Percentiles rank a stretch among this genome's conserved stretches.
These are phyloP conservation scores for Arctia plantaginis DNA, from an alignment of 2,888 invertebrate species.

Conservation along the genomic window DNA sequence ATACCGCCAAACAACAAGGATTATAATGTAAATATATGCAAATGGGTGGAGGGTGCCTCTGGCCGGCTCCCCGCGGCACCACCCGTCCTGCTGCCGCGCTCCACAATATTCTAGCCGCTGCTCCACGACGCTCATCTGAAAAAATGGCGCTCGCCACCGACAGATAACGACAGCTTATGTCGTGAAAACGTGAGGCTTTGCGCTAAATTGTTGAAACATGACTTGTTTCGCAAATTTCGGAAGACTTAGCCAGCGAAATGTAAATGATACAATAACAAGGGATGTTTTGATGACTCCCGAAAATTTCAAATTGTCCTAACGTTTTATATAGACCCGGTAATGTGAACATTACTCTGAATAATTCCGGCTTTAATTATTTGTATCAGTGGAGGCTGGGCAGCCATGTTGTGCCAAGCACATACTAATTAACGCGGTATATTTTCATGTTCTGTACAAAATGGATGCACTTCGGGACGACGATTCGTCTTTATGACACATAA, in stretches of 20 bases:
- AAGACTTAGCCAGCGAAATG: constrained; percentile 52
- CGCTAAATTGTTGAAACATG: constrained; percentile 74
- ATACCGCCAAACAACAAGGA: constrained; percentile 67
- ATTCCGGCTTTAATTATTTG: constrained; percentile 21
- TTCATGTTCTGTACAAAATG: constrained; percentile 33
- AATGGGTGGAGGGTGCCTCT: constrained; percentile 62
- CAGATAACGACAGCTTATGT: constrained; percentile 76
- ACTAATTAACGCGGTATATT: neutral
- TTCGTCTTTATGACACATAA: constrained; percentile 17
- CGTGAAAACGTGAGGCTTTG: constrained; percentile 71
- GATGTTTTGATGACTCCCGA: constrained; percentile 45
- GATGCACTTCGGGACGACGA: constrained; percentile 22
- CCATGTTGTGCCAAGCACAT: neutral
- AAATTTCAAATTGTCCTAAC: constrained; percentile 35
- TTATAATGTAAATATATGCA: constrained; percentile 82
- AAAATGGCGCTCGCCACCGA: constrained; percentile 58
- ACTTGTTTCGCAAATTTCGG: constrained; percentile 65
- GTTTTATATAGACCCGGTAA: constrained; percentile 18
- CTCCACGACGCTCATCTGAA: constrained; percentile 52
- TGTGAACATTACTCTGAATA: constrained; percentile 26
- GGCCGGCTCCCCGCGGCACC: constrained; percentile 25
- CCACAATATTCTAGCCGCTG: constrained; percentile 54
- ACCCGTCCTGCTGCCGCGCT: constrained; percentile 4
- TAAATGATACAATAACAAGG: constrained; percentile 64
- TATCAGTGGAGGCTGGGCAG: neutral